Base-by-base conservation (phyloP, 2,888 invertebrate species). In the Eupeodes latifasciatus region DNA sequence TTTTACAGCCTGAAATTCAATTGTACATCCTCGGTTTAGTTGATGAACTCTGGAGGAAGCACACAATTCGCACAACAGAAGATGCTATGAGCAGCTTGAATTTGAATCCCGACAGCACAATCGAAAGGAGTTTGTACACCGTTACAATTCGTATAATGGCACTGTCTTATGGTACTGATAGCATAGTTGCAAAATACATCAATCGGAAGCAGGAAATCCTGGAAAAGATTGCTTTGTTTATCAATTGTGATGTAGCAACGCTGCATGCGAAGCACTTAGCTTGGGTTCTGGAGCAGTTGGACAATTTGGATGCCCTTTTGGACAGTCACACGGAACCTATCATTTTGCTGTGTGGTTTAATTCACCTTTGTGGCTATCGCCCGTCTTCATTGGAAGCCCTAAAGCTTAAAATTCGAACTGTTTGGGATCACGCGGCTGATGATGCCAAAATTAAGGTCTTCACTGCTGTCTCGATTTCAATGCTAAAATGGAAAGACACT, bases 401-500 rank as follows among this genome's bases (percentile, higher is more conserved):
- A 5, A 91, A 92, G n/a, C 86, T 88, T 1, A 92, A 92, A 36
- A 90, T 94, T 1, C 91, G 91, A 49, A 57, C 85, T 0, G 93
- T 93, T 5, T 92, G 92, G 81, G 80, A 91, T 1, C 83, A 92
- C 80, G 92, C 92, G 74, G 87, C 91, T 5, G 91, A 92, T 55
- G 91, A 92, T 51, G 93, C 92, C 0, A 93, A 93, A 89, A 90
- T 94, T 6, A 93, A 92, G 88, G 91, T 93, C 34, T 92, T 93
- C 14, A 92, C 91, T 67, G 91, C 91, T 3, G 86, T 94, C 4
- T 93, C 94, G 2, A 90, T 93, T 34, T 92, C 91, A 0, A 91
- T 92, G 89, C 75, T 93, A 2, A 81, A 86, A 11, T 93, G 93
- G 93, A 90, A 91, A 2, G 77, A 90, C 1, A 92, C 92, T 0